phyloP scores from a whole-genome alignment of 2,888 invertebrate species.

The Subacronicta megacephala region DNA sequence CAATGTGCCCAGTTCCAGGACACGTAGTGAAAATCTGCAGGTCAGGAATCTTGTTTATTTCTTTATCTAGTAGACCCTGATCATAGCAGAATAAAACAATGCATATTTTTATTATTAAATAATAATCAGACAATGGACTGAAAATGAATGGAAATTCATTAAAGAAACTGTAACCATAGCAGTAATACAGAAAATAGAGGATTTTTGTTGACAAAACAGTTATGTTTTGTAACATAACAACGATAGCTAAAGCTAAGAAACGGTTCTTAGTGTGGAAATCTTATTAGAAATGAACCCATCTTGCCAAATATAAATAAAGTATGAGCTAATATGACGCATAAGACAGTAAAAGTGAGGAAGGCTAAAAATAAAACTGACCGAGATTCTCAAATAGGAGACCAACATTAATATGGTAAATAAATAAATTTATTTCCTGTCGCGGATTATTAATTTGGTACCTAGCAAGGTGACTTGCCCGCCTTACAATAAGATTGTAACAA shows the following conservation, averaged over 20 bases:
- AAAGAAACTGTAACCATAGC: background rate
- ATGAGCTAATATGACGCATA: background rate
- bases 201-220: slow-evolving; percentile 7
- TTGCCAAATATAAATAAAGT: background rate
- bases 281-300: background rate
- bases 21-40: slow-evolving; percentile 93
- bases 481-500: slow-evolving; percentile 15
- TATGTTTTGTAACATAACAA: slow-evolving; percentile 11
- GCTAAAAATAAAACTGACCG: slow-evolving; percentile 8
- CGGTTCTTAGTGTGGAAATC: slow-evolving; percentile 1
- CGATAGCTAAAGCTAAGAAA: slow-evolving; percentile 2
- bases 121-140: background rate
- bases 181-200: background rate
- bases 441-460: slow-evolving; percentile 8
- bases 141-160: background rate
- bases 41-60: slow-evolving; percentile 65
- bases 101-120: background rate
- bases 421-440: slow-evolving; percentile 9
- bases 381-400: slow-evolving; percentile 7
- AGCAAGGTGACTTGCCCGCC: background rate
- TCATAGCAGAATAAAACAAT: slow-evolving; percentile 6
- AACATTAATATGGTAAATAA: slow-evolving; percentile 18
- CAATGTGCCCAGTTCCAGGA: slow-evolving; percentile 88
- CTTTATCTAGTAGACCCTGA: slow-evolving; percentile 14
- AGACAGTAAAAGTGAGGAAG: background rate